Percentiles rank a stretch among this genome's conserved stretches.
These are phyloP conservation scores for Temnothorax unifasciatus DNA, from an alignment of 2,888 invertebrate species.

Conservation along the genomic window DNA sequence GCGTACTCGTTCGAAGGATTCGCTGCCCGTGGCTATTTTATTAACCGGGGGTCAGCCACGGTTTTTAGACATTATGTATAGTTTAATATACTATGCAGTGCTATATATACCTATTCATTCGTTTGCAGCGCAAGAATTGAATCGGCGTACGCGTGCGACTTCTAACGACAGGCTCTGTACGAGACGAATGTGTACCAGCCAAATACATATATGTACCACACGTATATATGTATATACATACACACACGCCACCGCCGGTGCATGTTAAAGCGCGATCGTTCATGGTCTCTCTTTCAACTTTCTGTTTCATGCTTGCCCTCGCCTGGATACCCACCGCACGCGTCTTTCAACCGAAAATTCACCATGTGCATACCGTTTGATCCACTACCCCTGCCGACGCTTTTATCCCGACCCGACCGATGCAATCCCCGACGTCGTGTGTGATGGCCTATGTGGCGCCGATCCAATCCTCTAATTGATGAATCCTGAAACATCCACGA, in stretches of 20 bases:
- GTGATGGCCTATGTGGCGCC: slow-evolving; percentile 59
- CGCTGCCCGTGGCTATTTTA: slow-evolving; percentile 21
- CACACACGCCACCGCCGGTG: slow-evolving; percentile 58
- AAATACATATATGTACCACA: slow-evolving; percentile 39
- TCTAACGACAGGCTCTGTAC: slow-evolving; percentile 52
- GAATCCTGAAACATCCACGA: slow-evolving; percentile 63
- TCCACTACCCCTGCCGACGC: slow-evolving; percentile 74
- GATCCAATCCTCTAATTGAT: slow-evolving; percentile 65
- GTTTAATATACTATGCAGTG: slow-evolving; percentile 3
- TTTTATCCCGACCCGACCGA: slow-evolving; percentile 72
- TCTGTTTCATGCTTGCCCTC: slow-evolving; percentile 87
- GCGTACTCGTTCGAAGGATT: slow-evolving; percentile 51
- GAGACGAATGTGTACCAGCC: slow-evolving; percentile 57
- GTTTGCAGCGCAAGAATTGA: slow-evolving; percentile 45
- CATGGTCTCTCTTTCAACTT: slow-evolving; percentile 85
- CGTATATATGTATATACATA: background rate
- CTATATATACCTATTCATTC: slow-evolving; percentile 11
- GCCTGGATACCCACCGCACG: slow-evolving; percentile 85
- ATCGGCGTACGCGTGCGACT: slow-evolving; percentile 46
- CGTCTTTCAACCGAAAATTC: slow-evolving; percentile 79
- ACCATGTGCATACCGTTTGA: slow-evolving; percentile 71
- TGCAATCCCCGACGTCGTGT: slow-evolving; percentile 63
- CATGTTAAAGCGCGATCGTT: slow-evolving; percentile 81
- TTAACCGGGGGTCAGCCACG: background rate
- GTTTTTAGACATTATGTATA: slow-evolving; percentile 5